Conservation (phyloP, 2,113 vertebrate species). For the Anguilla rostrata region DNA sequence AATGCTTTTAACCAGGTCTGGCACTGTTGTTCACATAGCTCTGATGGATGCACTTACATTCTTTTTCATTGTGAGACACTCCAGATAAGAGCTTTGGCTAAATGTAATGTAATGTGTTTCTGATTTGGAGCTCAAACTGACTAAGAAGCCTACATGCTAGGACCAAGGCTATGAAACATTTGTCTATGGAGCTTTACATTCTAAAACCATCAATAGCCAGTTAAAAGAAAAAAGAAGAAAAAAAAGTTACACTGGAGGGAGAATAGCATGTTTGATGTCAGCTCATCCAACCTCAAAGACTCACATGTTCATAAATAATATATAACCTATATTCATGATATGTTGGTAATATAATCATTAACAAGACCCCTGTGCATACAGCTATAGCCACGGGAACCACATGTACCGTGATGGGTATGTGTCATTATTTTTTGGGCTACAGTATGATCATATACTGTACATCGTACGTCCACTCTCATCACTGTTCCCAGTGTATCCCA, state of each 20-base stretch:
- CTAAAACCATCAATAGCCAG: background rate
- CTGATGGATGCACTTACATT: too few relatives aligned
- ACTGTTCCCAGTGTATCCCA: background rate
- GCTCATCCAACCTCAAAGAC: background rate
- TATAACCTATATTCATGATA: slow-evolving; percentile 1
- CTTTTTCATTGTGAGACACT: too few relatives aligned
- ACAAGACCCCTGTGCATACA: background rate
- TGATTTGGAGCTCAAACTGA: background rate
- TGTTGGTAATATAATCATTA: slow-evolving; percentile 6
- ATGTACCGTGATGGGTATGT: background rate
- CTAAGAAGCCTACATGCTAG: background rate
- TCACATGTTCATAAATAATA: background rate
- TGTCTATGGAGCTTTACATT: background rate
- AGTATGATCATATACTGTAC: background rate
- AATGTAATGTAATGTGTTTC: background rate
- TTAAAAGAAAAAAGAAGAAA: background rate
- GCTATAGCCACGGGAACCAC: background rate
- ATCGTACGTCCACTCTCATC: background rate
- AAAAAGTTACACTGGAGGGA: background rate
- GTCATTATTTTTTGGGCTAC: background rate
- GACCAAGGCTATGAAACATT: background rate
- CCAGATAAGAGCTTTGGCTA: too few relatives aligned
- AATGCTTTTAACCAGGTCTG: too few relatives aligned
- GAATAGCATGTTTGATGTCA: background rate
- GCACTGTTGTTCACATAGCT: too few relatives aligned